Conservation (phyloP, 2,797 vertebrate genomes). For the Tympanoctomys barrerae region DNA sequence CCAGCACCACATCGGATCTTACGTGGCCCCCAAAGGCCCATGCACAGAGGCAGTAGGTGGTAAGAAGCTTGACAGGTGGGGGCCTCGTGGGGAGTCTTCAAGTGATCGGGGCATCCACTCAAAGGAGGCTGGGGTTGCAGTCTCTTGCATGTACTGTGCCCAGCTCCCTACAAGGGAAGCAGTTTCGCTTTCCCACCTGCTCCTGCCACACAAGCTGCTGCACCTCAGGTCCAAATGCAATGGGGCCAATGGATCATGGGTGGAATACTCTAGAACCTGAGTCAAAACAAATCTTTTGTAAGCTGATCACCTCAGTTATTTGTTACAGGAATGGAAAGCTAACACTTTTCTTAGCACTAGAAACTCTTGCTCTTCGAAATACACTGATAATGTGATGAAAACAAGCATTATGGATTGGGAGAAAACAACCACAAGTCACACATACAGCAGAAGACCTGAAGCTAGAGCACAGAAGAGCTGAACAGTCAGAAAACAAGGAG, state of each 20-base stretch:
- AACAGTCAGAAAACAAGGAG: background rate
- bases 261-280: background rate
- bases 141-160: background rate
- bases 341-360: background rate
- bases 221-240: too few species aligned
- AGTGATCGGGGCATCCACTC: background rate
- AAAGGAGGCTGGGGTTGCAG: too few species aligned
- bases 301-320: background rate
- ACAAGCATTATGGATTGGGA: background rate
- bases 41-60: background rate
- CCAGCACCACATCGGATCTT: background rate
- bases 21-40: background rate
- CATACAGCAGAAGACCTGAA: background rate
- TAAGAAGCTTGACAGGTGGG: background rate
- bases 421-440: conserved; percentile 1
- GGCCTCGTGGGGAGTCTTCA: background rate
- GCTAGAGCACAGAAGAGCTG: background rate
- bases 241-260: background rate
- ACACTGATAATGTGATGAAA: background rate
- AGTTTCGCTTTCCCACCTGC: background rate
- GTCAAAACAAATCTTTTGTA: background rate
- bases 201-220: background rate
- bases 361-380: background rate
- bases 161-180: background rate
- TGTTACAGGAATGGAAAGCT: background rate